These are phyloP conservation scores for Leptatherina wallacei DNA, from an alignment of 2,797 vertebrate species.

Conservation along the genomic window DNA sequence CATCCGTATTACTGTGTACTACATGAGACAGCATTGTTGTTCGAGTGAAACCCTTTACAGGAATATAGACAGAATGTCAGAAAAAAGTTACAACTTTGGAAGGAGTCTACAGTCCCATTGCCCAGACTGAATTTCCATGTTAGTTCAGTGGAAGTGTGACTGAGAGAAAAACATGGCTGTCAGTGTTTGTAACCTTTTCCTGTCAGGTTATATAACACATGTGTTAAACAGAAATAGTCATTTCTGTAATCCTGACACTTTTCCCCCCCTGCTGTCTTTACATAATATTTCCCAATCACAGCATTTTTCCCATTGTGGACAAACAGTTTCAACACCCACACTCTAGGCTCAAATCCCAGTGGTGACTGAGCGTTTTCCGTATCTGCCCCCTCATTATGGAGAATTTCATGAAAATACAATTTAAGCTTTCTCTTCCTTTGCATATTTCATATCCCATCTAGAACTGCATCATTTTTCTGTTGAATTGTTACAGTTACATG, in stretches of 20 bases:
- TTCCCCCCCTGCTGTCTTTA: neutral
- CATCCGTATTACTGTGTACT: constrained; percentile 9
- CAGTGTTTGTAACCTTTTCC: constrained; percentile 2
- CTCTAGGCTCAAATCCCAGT: constrained; percentile 8
- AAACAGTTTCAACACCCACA: neutral
- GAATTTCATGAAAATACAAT: neutral
- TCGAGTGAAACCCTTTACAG: constrained; percentile 22
- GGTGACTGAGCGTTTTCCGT: constrained; percentile 31
- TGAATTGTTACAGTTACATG: neutral
- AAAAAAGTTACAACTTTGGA: constrained; percentile 54
- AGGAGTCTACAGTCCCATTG: constrained; percentile 18
- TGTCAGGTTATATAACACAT: constrained; percentile 11
- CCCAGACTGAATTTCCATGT: constrained; percentile 37
- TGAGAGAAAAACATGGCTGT: constrained; percentile 23
- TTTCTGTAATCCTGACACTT: neutral
- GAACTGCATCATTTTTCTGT: neutral
- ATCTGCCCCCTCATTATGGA: neutral
- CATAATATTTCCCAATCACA: neutral
- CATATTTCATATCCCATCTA: neutral
- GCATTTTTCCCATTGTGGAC: neutral
- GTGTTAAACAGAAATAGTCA: neutral
- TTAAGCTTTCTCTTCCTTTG: neutral
- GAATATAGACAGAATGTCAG: constrained; percentile 20
- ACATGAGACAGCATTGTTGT: constrained; percentile 24
- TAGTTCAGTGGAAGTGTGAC: constrained; percentile 24